A percentile compares a stretch with the other conserved stretches of the same genome.
phyloP scores from a whole-genome alignment of 2,113 vertebrate species.

The Charina bottae region DNA sequence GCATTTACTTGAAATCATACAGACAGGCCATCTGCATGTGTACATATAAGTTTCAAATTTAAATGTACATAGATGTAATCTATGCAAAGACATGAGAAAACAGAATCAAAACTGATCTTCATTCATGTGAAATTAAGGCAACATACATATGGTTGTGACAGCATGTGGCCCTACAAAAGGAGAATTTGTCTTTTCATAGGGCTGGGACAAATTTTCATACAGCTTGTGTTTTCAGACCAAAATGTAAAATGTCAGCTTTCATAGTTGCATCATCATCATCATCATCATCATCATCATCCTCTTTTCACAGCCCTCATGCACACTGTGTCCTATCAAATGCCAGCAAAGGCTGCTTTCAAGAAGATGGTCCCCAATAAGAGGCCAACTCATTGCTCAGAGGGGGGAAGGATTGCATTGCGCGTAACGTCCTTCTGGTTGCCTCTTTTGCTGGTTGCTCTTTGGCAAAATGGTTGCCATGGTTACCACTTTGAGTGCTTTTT shows the following conservation, averaged over 20 bases:
- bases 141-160: background rate
- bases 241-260: background rate
- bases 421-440: background rate
- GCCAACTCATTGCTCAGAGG: background rate
- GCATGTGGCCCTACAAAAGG: background rate
- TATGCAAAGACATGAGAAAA: background rate
- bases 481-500: background rate
- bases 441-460: background rate
- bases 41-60: background rate
- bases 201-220: background rate
- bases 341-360: background rate
- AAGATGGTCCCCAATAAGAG: background rate
- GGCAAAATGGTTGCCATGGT: background rate
- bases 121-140: background rate
- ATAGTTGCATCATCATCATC: background rate
- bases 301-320: background rate
- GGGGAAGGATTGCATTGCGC: background rate
- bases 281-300: background rate
- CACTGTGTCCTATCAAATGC: background rate
- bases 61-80: conserved; percentile 21
- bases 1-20: background rate
- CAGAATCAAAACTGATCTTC: background rate
- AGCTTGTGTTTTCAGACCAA: background rate
- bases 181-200: background rate
- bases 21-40: background rate